Percentiles rank a stretch among this genome's conserved stretches.
These are phyloP conservation scores for Trichosurus vulpecula DNA, from an alignment of 2,797 vertebrate species.

Conservation along the genomic window DNA sequence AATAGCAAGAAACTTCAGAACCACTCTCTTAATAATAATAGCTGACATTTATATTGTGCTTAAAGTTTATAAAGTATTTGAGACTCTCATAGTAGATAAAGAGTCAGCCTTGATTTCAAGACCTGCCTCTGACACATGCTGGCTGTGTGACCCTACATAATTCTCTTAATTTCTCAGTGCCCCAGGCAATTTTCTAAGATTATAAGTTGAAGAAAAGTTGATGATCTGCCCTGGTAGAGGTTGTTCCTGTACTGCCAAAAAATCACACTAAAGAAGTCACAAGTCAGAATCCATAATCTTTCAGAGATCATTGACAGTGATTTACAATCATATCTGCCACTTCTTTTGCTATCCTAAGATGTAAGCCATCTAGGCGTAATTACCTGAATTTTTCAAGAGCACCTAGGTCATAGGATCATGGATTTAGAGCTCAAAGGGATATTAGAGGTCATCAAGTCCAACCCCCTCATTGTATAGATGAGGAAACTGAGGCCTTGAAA, in stretches of 20 bases:
- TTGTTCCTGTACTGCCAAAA: not conserved
- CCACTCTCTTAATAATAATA: not conserved
- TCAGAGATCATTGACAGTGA: not conserved
- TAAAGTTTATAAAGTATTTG: not conserved
- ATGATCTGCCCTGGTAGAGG: not conserved
- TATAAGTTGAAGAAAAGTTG: not conserved
- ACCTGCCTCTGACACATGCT: not conserved
- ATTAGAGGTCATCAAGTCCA: not conserved
- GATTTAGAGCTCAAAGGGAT: not conserved
- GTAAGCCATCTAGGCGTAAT: not conserved
- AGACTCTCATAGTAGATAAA: not conserved
- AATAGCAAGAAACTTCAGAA: not conserved
- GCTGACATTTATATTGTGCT: not conserved
- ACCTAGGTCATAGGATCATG: not conserved
- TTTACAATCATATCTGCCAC: not conserved
- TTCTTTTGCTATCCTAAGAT: not conserved
- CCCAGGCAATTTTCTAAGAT: not conserved
- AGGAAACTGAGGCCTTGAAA: not conserved
- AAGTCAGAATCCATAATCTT: not conserved
- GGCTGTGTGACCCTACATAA: not conserved
- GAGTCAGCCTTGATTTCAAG: not conserved
- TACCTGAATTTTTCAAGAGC: not conserved
- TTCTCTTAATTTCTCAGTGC: not conserved
- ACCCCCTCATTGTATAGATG: not conserved
- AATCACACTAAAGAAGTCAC: not conserved